phyloP scores from a whole-genome alignment of 1,140 invertebrate genomes.

The Drosophila micromelanica region DNA sequence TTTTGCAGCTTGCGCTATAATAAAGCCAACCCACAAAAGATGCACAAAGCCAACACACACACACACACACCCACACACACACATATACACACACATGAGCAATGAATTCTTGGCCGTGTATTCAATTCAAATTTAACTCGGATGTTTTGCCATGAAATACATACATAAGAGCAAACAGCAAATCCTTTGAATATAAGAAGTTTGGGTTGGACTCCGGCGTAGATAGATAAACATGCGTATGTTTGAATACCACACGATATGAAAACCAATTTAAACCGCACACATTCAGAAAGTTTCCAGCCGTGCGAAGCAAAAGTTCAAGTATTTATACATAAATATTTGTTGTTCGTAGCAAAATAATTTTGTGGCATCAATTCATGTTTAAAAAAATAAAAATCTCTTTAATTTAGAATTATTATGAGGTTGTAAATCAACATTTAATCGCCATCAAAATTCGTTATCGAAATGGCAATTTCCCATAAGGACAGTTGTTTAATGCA shows the following conservation, averaged over 20 bases:
- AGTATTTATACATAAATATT: neutral
- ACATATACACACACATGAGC: neutral
- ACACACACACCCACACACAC: neutral
- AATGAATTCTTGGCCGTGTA: slow-evolving; percentile 6
- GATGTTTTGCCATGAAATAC: slow-evolving; percentile 30
- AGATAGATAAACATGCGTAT: neutral
- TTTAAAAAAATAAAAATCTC: too few species aligned
- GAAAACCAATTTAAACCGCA: too few species aligned
- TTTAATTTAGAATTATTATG: too few species aligned
- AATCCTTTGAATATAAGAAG: neutral
- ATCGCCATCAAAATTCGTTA: too few species aligned
- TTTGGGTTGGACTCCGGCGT: neutral
- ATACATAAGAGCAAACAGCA: slow-evolving; percentile 6
- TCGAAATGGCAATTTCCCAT: too few species aligned
- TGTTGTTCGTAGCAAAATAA: too few species aligned
- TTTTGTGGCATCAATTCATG: too few species aligned
- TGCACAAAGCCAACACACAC: slow-evolving; percentile 11
- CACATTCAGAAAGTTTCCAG: too few species aligned
- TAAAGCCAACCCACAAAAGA: slow-evolving; percentile 61
- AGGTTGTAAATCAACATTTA: too few species aligned
- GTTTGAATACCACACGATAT: too few species aligned
- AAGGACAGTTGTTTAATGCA: too few species aligned
- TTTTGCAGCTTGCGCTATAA: slow-evolving; percentile 59
- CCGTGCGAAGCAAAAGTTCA: too few species aligned
- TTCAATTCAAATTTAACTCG: slow-evolving; percentile 48